phyloP scores from a whole-genome alignment of 2,113 vertebrate species.

The Planiliza haematocheilus region DNA sequence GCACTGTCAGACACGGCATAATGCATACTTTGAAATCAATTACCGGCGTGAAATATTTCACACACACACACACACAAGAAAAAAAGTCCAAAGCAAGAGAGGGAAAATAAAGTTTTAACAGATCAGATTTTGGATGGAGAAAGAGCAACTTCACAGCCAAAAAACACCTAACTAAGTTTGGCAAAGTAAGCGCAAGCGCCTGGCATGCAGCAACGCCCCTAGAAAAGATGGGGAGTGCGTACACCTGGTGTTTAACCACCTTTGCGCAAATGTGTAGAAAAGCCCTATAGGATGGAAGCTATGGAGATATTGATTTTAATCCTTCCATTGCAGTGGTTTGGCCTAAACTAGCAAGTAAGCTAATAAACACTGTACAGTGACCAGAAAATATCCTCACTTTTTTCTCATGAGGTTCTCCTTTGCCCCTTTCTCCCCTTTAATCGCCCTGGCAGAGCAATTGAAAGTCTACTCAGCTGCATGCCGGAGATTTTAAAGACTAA shows the following conservation, averaged over 20 bases:
- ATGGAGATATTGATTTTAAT: too few relatives aligned
- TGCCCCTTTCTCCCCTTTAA: too few relatives aligned
- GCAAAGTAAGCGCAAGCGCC: constrained; percentile 40
- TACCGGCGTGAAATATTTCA: neutral
- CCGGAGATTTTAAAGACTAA: too few relatives aligned
- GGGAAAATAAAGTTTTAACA: constrained; percentile 7
- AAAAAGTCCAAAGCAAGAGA: constrained; percentile 1
- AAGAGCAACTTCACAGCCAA: constrained; percentile 13
- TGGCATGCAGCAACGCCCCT: constrained; percentile 45
- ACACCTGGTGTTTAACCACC: constrained; percentile 49
- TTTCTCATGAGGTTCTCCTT: too few relatives aligned
- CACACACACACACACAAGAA: neutral
- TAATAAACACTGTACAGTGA: too few relatives aligned
- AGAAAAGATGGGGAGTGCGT: constrained; percentile 51
- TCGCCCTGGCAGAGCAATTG: too few relatives aligned
- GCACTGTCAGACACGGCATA: neutral
- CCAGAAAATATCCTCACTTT: too few relatives aligned
- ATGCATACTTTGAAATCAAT: neutral
- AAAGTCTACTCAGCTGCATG: too few relatives aligned
- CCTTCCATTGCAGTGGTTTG: too few relatives aligned
- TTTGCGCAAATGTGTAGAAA: constrained; percentile 64
- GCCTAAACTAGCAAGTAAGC: too few relatives aligned
- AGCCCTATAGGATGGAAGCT: constrained; percentile 15
- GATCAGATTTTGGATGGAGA: constrained; percentile 24
- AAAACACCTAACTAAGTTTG: constrained; percentile 37